Evolutionary conservation across 2,113 vertebrate genomes (phyloP), one percentile per base, ranked within the genome.

Genomic region (Melanerpes formicivorus): DNA sequence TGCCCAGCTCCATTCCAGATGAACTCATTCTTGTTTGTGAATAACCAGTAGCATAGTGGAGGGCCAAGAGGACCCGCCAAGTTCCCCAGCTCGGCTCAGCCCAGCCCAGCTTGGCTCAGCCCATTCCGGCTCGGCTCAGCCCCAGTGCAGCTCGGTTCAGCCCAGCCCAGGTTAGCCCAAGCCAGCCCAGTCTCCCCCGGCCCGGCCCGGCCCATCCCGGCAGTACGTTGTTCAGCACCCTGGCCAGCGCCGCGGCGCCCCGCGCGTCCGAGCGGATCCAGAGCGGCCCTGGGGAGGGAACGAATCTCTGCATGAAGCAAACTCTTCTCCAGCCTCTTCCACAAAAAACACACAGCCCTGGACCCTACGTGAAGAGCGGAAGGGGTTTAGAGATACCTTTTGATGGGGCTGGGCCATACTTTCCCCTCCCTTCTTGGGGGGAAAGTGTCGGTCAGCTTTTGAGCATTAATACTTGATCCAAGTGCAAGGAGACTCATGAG

Each of bases 21-120:
- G 16, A 48, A 18, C 5, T 23, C 17, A 0, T 11, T 59, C 54
- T 8, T 6, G 6, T 9, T 15, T 26, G 19, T 3, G 26, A 23
- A 1, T 1, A 34, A 2, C 3, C n/a, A 42, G 29, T 1, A 10
- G 7, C 5, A 3, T 1, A 14, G 9, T 1, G 1, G 22, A 30
- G 2, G 23, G n/a, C 11, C 26, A 5, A 52, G 19, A n/a, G 21
- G 9, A 14, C 2, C 34, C 1, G 0, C 3, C 1, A 6, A 18
- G 40, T 14, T 40, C 23, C 22, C 10, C 58, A 6, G 18, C 18
- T 6, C 32, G 23, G 21, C n/a, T 32, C n/a, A 8, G n/a, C 22
- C 22, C 59, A 59, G 29, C 6, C 56, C 30, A 59, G 56, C 23
- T 9, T 21, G 3, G 34, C 34, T 11, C 42, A 2, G 84, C 13